These are phyloP conservation scores for Phoxinus phoxinus DNA, from an alignment of 2,113 vertebrate species.

Conservation along the genomic window DNA sequence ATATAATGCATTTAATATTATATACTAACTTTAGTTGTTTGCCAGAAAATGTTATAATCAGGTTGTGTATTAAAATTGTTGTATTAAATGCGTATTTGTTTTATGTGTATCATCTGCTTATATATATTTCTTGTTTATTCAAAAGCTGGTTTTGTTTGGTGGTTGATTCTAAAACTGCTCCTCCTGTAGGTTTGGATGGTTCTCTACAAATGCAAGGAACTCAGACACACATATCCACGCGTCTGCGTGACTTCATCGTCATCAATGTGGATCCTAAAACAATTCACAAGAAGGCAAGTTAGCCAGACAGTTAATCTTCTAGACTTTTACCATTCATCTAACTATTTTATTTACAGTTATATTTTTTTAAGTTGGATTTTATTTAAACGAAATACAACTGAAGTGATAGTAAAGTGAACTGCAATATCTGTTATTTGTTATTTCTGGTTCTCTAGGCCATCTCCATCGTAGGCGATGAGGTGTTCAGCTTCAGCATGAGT, in stretches of 20 bases:
- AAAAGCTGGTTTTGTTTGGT: neutral
- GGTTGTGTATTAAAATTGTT: neutral
- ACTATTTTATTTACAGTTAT: neutral
- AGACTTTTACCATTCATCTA: neutral
- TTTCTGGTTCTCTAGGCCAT: slow-evolving; percentile 77
- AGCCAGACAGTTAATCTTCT: neutral
- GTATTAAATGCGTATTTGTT: neutral
- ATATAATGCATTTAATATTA: neutral
- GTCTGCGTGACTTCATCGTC: slow-evolving; percentile 86
- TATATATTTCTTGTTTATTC: neutral
- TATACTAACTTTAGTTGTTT: neutral
- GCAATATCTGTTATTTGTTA: neutral
- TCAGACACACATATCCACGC: slow-evolving; percentile 83
- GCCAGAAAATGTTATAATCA: neutral
- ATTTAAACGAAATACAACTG: neutral
- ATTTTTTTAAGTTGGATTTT: neutral
- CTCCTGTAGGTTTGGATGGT: slow-evolving; percentile 83
- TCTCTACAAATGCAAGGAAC: slow-evolving; percentile 79
- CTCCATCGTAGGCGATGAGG: slow-evolving; percentile 94
- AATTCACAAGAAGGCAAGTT: slow-evolving; percentile 88
- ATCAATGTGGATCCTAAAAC: slow-evolving; percentile 84
- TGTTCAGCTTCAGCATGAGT: slow-evolving; percentile 88
- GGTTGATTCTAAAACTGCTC: neutral
- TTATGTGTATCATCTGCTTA: neutral
- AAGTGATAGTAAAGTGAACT: neutral